Percentiles rank a stretch among this genome's conserved stretches.
phyloP scores from a whole-genome alignment of 2,888 invertebrate genomes.

The Hypolimnas misippus region DNA sequence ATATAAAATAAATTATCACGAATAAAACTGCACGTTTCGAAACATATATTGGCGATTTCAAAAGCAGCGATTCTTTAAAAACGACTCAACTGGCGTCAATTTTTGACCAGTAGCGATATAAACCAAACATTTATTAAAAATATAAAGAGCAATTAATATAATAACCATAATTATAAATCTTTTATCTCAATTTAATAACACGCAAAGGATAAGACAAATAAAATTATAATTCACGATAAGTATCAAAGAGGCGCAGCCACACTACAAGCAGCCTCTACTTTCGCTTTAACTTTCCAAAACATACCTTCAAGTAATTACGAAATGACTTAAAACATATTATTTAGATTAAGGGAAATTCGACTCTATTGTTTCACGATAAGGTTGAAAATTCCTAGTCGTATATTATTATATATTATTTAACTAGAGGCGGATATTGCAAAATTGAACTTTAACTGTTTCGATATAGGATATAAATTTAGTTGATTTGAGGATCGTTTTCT shows the following conservation, averaged over 20 bases:
- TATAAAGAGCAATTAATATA: no score
- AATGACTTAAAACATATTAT: constrained; percentile 52
- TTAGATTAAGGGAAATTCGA: constrained; percentile 37
- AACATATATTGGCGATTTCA: no score
- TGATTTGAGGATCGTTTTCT: constrained; percentile 31
- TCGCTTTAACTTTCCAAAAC: constrained; percentile 82
- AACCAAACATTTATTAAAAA: no score
- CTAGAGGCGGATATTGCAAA: constrained; percentile 25
- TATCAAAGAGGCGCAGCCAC: constrained; percentile 66
- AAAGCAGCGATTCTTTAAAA: no score
- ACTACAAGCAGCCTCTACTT: constrained; percentile 64
- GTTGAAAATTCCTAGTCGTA: constrained; percentile 22
- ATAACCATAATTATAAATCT: neutral
- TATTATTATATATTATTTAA: constrained; percentile 21
- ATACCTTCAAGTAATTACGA: constrained; percentile 46
- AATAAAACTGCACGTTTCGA: no score
- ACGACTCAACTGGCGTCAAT: no score
- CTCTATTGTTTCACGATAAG: constrained; percentile 23
- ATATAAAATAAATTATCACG: no score
- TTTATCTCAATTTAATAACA: constrained; percentile 15
- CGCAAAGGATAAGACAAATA: constrained; percentile 27
- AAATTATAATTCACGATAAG: constrained; percentile 49
- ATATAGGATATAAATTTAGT: constrained; percentile 49
- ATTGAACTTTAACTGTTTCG: constrained; percentile 19
- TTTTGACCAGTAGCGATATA: no score